phyloP scores from a whole-genome alignment of 1,140 invertebrate species.

The Brachionus rubens region DNA sequence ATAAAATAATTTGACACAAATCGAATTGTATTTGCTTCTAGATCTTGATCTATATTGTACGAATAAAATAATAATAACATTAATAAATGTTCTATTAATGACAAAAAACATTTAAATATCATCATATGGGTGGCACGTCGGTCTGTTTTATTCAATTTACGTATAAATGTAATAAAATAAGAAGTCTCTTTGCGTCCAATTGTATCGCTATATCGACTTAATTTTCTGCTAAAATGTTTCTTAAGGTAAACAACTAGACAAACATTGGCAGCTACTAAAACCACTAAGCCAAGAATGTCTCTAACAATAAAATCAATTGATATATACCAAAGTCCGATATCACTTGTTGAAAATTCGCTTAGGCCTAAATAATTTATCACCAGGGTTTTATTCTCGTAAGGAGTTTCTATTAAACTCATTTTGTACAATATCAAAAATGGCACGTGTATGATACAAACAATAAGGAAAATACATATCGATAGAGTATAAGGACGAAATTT shows the following conservation, averaged over 20 bases:
- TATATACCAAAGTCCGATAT: neutral
- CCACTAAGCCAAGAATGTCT: neutral
- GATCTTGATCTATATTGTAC: neutral
- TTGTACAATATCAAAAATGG: neutral
- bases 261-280: neutral
- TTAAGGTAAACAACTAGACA: neutral
- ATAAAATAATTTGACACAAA: constrained; percentile 24
- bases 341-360: neutral
- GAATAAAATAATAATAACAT: neutral
- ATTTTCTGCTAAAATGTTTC: constrained; percentile 1
- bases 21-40: neutral
- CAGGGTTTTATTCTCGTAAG: neutral
- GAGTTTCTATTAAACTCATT: neutral
- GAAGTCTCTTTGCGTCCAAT: neutral
- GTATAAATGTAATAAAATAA: neutral
- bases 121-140: constrained; percentile 7
- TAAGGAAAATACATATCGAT: neutral
- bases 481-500: neutral
- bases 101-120: constrained; percentile 12
- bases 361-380: neutral
- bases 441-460: neutral
- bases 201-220: neutral
- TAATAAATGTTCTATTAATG: constrained; percentile 9
- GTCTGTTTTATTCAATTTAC: neutral
- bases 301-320: neutral